A percentile compares a stretch with the other conserved stretches of the same genome.
These are phyloP conservation scores for Molanna angustata DNA, from an alignment of 2,888 invertebrate genomes.

Conservation along the genomic window DNA sequence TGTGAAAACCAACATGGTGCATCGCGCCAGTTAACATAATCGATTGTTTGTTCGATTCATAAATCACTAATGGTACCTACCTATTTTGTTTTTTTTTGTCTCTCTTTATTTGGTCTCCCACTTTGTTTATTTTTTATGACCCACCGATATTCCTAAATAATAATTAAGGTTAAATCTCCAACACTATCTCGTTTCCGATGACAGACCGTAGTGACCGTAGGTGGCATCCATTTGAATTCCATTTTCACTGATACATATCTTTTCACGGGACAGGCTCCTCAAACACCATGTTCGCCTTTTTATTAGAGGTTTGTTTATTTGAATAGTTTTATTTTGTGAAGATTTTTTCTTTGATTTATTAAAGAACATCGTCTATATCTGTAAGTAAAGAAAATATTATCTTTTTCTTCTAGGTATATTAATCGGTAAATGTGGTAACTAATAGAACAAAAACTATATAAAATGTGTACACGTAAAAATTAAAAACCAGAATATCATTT, in stretches of 20 bases:
- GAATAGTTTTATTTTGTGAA: too few relatives aligned
- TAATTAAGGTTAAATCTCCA: slow-evolving; percentile 30
- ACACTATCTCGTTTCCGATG: slow-evolving; percentile 32
- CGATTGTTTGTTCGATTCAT: slow-evolving; percentile 15
- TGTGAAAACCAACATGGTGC: not conserved
- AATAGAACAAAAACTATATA: too few relatives aligned
- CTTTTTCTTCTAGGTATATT: too few relatives aligned
- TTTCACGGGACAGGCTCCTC: not conserved
- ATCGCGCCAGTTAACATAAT: slow-evolving; percentile 7
- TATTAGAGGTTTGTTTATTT: too few relatives aligned
- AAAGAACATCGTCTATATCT: too few relatives aligned
- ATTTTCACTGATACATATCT: slow-evolving; percentile 22
- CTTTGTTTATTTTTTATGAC: slow-evolving; percentile 12
- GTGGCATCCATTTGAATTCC: slow-evolving; percentile 30
- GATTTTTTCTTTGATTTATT: too few relatives aligned
- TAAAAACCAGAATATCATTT: too few relatives aligned
- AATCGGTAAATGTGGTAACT: too few relatives aligned
- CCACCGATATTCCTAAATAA: slow-evolving; percentile 20
- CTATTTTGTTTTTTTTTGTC: slow-evolving; percentile 21
- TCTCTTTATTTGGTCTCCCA: too few relatives aligned
- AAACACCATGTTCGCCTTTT: too few relatives aligned
- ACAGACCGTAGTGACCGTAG: slow-evolving; percentile 32
- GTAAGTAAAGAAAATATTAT: too few relatives aligned
- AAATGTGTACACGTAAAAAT: too few relatives aligned
- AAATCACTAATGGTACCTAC: slow-evolving; percentile 20